These are phyloP conservation scores for Micromesistius poutassou DNA, from an alignment of 2,797 vertebrate genomes.

Conservation along the genomic window DNA sequence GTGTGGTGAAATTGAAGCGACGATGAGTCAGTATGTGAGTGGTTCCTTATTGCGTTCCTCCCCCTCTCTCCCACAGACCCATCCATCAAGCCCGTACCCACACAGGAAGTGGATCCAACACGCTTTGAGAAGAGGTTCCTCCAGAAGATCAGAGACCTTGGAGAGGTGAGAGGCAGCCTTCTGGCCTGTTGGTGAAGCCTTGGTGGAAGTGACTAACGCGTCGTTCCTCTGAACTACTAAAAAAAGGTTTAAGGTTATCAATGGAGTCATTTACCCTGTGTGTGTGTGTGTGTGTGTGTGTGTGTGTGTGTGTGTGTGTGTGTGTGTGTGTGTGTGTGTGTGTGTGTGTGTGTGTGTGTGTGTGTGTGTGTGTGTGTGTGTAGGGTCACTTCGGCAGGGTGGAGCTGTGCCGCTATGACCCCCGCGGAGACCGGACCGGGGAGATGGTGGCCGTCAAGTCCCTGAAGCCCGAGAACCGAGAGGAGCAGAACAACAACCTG, in stretches of 20 bases:
- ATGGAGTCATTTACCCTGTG: no score
- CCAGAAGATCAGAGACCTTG: slow-evolving; percentile 85
- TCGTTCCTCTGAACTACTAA: neutral
- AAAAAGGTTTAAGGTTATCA: neutral
- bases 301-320: no score
- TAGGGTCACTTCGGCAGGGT: slow-evolving; percentile 98
- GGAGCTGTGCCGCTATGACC: slow-evolving; percentile 93
- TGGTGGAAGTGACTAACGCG: neutral
- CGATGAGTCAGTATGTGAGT: neutral
- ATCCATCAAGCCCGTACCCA: slow-evolving; percentile 77
- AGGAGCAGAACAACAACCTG: slow-evolving; percentile 89
- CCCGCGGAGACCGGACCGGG: slow-evolving; percentile 89
- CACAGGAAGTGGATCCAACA: slow-evolving; percentile 85
- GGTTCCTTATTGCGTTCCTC: neutral
- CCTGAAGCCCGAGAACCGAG: slow-evolving; percentile 87
- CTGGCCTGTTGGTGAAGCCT: neutral
- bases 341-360: neutral
- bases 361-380: neutral
- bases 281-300: no score
- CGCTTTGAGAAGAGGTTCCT: slow-evolving; percentile 94
- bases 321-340: neutral
- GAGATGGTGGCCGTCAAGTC: slow-evolving; percentile 97
- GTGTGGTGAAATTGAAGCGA: neutral
- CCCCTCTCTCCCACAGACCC: slow-evolving; percentile 70
- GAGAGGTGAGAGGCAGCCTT: slow-evolving; percentile 77